Conservation (phyloP, 2,888 invertebrate species). For the Agrenia bidenticulata region DNA sequence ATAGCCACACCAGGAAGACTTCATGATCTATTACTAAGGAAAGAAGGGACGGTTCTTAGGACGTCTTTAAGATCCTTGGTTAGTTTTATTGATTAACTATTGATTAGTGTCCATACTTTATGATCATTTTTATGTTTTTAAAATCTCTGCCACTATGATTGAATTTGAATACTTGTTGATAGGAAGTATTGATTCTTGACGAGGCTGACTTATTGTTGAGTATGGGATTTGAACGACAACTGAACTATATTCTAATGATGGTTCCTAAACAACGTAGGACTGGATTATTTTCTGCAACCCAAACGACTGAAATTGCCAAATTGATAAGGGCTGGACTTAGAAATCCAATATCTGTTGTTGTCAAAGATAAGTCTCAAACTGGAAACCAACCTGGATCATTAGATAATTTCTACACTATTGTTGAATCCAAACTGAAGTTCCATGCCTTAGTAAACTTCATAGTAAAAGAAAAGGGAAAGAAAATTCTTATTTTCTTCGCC, state of each 20-base stretch:
- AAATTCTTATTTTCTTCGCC: slow-evolving; percentile 84
- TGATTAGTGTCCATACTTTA: not conserved
- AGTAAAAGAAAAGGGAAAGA: slow-evolving; percentile 62
- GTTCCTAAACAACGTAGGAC: slow-evolving; percentile 91
- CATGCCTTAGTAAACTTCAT: slow-evolving; percentile 77
- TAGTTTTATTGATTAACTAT: slow-evolving; percentile 56
- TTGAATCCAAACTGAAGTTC: slow-evolving; percentile 78
- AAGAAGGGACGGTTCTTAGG: slow-evolving; percentile 64
- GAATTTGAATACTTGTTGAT: slow-evolving; percentile 52
- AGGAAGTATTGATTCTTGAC: slow-evolving; percentile 91
- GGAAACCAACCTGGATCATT: slow-evolving; percentile 60
- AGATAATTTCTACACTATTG: slow-evolving; percentile 74
- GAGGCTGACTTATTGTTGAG: slow-evolving; percentile 95
- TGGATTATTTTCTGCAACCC: slow-evolving; percentile 98
- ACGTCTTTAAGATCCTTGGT: slow-evolving; percentile 76
- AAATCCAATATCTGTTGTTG: slow-evolving; percentile 86
- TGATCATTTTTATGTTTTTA: not conserved
- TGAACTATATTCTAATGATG: slow-evolving; percentile 85
- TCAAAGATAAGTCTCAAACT: slow-evolving; percentile 77
- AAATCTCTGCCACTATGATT: not conserved
- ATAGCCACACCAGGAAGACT: slow-evolving; percentile 94
- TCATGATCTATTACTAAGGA: slow-evolving; percentile 71
- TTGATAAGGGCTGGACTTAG: slow-evolving; percentile 89
- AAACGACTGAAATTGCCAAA: slow-evolving; percentile 89
- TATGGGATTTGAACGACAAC: slow-evolving; percentile 80